Percentiles rank a stretch among this genome's conserved stretches.
These are phyloP conservation scores for Drosophila athabasca DNA, from an alignment of 1,140 invertebrate species.

Conservation along the genomic window DNA sequence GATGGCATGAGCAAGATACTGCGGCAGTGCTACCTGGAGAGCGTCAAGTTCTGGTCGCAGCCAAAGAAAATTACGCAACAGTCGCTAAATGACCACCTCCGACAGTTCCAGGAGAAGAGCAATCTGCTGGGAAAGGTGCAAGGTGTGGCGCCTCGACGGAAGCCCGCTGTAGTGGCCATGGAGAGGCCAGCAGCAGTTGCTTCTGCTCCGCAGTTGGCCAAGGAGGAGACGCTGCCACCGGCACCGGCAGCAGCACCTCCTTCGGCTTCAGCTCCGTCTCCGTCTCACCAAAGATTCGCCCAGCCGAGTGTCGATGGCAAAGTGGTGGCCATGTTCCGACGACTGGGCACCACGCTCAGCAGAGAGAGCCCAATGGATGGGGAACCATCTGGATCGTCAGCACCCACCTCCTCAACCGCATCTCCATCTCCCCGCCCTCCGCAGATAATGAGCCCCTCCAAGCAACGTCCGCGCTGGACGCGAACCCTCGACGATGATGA, in stretches of 20 bases:
- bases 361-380: conserved; percentile 3
- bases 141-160: conserved; percentile 25
- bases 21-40: conserved; percentile 42
- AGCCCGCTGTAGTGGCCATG: conserved; percentile 10
- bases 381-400: not conserved
- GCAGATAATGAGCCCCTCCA: conserved; percentile 73
- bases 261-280: conserved; percentile 7
- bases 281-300: conserved; percentile 63
- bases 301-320: conserved; percentile 77
- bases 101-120: conserved; percentile 21
- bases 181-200: not conserved
- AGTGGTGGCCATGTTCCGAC: conserved; percentile 78
- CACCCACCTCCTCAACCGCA: conserved; percentile 8
- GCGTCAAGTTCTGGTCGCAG: conserved; percentile 31
- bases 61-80: conserved; percentile 37
- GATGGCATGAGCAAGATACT: conserved; percentile 41
- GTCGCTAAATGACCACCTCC: conserved; percentile 23
- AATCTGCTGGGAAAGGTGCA: conserved; percentile 36
- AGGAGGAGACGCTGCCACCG: conserved; percentile 13
- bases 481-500: conserved; percentile 74
- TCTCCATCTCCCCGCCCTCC: conserved; percentile 4
- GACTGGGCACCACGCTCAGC: conserved; percentile 74
- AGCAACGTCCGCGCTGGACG: conserved; percentile 67
- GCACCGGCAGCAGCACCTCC: conserved; percentile 6
- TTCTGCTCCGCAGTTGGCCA: not conserved